Evolutionary conservation across 2,797 vertebrate genomes (phyloP).

Genomic region (Hylomyscus alleni): DNA sequence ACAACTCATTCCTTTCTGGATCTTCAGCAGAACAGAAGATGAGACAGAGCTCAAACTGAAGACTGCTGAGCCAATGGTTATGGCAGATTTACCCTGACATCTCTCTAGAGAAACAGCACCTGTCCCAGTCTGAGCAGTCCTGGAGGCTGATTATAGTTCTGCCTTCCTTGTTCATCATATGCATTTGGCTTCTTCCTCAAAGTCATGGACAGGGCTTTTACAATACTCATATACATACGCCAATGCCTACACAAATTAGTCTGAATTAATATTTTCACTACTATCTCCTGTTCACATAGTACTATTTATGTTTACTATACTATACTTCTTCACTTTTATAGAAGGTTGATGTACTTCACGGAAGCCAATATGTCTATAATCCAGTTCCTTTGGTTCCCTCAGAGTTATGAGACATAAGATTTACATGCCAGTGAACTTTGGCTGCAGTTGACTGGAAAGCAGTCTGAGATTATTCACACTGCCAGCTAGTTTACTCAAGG

Average conservation of each 20-base stretch:
- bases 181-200: background rate
- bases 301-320: background rate
- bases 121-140: background rate
- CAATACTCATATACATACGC: background rate
- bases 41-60: conserved; percentile 18
- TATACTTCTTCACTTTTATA: conserved; percentile 46
- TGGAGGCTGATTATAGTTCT: background rate
- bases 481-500: conserved; percentile 42
- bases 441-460: conserved; percentile 41
- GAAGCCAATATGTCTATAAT: conserved; percentile 34
- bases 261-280: conserved; percentile 17
- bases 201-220: background rate
- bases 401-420: conserved; percentile 6
- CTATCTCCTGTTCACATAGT: background rate
- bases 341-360: background rate
- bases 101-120: conserved; percentile 56
- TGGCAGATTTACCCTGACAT: conserved; percentile 10
- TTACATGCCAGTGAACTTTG: background rate
- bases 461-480: conserved; percentile 37
- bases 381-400: background rate
- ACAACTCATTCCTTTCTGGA: conserved; percentile 63
- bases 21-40: conserved; percentile 72
- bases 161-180: background rate
- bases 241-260: background rate
- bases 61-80: conserved; percentile 56